These are phyloP conservation scores for Drosophila sechellia DNA, from an alignment of 1,140 invertebrate genomes.

Conservation along the genomic window DNA sequence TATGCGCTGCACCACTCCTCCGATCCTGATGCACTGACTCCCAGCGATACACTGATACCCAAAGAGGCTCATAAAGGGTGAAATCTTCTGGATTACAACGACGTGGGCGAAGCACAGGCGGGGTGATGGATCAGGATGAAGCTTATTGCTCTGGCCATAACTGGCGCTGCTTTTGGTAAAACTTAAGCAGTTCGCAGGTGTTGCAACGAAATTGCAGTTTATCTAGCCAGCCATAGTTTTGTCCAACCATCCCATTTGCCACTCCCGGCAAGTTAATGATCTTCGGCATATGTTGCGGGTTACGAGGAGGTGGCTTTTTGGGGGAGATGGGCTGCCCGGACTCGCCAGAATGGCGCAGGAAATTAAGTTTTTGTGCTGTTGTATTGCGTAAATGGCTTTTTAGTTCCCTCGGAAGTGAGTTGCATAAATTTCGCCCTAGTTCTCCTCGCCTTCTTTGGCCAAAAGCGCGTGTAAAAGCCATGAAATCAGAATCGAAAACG, in stretches of 20 bases:
- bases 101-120: conserved; percentile 50
- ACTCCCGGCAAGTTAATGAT: conserved; percentile 62
- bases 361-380: conserved; percentile 77
- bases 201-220: conserved; percentile 81
- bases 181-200: conserved; percentile 79
- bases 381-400: conserved; percentile 81
- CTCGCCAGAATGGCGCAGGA: conserved; percentile 55
- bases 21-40: conserved; percentile 10
- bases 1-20: conserved; percentile 64
- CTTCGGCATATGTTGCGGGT: conserved; percentile 78
- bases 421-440: conserved; percentile 70
- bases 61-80: conserved; percentile 60
- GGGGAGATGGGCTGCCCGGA: neutral
- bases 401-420: conserved; percentile 77
- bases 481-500: conserved; percentile 74
- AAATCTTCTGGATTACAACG: conserved; percentile 77
- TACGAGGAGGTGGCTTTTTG: conserved; percentile 34
- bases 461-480: conserved; percentile 79
- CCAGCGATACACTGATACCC: neutral
- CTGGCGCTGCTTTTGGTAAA: conserved; percentile 61
- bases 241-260: neutral
- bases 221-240: conserved; percentile 60
- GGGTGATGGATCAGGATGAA: neutral
- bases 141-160: conserved; percentile 67
- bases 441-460: conserved; percentile 22